Evolutionary conservation across 2,797 vertebrate species (phyloP), one percentile per base, ranked within the genome.

Genomic region (Arctocebus calabarensis): DNA sequence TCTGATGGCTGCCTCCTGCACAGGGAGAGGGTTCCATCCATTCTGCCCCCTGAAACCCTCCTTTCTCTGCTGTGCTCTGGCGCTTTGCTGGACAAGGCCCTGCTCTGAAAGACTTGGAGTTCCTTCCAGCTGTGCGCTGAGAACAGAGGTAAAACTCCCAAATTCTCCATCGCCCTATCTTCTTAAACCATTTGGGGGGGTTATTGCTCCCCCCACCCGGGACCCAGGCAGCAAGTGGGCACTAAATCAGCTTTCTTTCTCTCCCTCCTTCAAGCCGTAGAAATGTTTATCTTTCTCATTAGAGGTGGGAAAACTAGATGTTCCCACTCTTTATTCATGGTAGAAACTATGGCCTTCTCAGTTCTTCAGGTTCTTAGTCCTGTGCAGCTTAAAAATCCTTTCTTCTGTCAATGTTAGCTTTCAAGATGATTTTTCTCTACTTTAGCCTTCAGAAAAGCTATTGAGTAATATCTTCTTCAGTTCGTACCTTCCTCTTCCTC

Each of bases 361-460:
- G 25, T 88, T 43, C 55, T 90, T 61, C 6, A 55, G 66, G 6
- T 48, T 82, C 52, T 73, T 29, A 23, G 20, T 78, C 84, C 83
- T 62, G n/a, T 6, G 37, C 43, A 90, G 6, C 37, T 78, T 82
- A 84, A 90, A 84, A 71, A 52, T 6, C 13, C 29, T 86, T 88
- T 88, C n/a, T 94, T 73, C 14, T 64, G 6, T 34, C 45, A 75
- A 4, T 37, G 52, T 92, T 52, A 14, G 9, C 32, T 92, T 85
- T 91, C 37, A 78, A 74, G 75, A 74, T n/a, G 48, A 82, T 71
- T 88, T 77, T 77, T 84, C 17, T 86, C 40, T 62, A 13, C 14
- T 0, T 52, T 20, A 88, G 66, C 48, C 57, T 84, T 92, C 70
- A 61, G 61, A 91, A 97, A 88, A 75, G 2, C 37, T 85, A 70